Conservation (phyloP, 2,888 invertebrate species). For the Zelleria hepariella region DNA sequence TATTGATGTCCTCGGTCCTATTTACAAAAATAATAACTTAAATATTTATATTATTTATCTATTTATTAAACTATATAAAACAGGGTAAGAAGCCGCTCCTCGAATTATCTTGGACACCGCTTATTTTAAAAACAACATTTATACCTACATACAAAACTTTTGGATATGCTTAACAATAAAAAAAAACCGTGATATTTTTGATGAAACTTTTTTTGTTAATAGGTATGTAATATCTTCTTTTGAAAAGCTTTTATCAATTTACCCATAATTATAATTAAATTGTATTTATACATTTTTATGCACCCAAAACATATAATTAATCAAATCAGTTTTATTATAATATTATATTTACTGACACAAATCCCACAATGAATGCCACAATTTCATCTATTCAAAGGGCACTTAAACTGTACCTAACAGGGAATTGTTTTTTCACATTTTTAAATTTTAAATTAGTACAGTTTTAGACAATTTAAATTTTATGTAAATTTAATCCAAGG, state of each 20-base stretch:
- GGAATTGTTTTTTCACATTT: too few species aligned
- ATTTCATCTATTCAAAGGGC: too few species aligned
- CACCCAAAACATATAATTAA: too few species aligned
- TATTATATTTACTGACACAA: too few species aligned
- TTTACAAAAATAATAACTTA: constrained; percentile 4
- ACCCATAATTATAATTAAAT: background rate
- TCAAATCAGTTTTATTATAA: too few species aligned
- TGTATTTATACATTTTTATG: too few species aligned
- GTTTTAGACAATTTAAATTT: too few species aligned
- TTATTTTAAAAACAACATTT: constrained; percentile 26
- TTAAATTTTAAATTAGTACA: too few species aligned
- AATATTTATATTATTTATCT: background rate
- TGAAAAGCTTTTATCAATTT: background rate
- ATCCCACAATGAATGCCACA: too few species aligned
- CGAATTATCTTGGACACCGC: constrained; percentile 6
- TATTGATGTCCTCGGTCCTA: background rate
- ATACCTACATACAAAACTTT: constrained; percentile 30
- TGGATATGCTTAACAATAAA: constrained; percentile 40
- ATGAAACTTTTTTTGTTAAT: background rate
- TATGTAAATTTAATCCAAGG: too few species aligned
- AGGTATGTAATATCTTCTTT: background rate
- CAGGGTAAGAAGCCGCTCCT: constrained; percentile 1
- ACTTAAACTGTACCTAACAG: too few species aligned
- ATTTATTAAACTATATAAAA: background rate
- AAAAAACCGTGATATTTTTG: constrained; percentile 38